These are phyloP conservation scores for Saccostrea glomerata DNA, from an alignment of 1,140 invertebrate species.

Conservation along the genomic window DNA sequence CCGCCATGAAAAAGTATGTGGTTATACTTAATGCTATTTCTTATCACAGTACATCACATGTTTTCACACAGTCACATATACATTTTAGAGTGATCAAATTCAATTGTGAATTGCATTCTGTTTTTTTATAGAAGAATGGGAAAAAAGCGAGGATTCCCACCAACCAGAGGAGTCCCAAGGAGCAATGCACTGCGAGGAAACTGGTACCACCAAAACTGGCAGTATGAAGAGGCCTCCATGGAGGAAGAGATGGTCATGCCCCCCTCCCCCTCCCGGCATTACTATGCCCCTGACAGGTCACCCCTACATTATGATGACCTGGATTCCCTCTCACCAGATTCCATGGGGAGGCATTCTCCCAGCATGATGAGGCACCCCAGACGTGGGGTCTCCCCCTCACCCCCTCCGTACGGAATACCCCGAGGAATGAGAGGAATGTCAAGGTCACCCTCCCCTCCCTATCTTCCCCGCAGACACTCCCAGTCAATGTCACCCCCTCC, in stretches of 20 bases:
- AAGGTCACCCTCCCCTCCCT: constrained; percentile 11
- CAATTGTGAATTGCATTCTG: background rate
- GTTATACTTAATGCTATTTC: background rate
- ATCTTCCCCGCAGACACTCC: background rate
- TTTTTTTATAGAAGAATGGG: background rate
- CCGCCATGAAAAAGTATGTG: constrained; percentile 8
- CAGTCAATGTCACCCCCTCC: constrained; percentile 12
- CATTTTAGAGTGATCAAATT: background rate
- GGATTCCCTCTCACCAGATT: constrained; percentile 42
- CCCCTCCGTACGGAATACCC: constrained; percentile 41
- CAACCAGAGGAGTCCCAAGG: constrained; percentile 15
- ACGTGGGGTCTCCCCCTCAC: background rate
- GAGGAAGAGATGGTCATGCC: constrained; percentile 9
- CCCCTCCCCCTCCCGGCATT: constrained; percentile 27
- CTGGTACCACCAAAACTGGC: constrained; percentile 19
- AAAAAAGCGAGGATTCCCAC: constrained; percentile 24
- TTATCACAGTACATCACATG: background rate
- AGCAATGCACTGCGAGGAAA: constrained; percentile 25
- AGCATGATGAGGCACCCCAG: background rate
- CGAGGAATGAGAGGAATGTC: constrained; percentile 28
- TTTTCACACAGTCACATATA: background rate
- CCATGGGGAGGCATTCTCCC: constrained; percentile 9
- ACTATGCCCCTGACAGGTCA: constrained; percentile 28
- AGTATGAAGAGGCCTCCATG: constrained; percentile 8
- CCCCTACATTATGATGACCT: constrained; percentile 26